Conservation (phyloP, 2,113 vertebrate genomes). For the Mesocricetus auratus region DNA sequence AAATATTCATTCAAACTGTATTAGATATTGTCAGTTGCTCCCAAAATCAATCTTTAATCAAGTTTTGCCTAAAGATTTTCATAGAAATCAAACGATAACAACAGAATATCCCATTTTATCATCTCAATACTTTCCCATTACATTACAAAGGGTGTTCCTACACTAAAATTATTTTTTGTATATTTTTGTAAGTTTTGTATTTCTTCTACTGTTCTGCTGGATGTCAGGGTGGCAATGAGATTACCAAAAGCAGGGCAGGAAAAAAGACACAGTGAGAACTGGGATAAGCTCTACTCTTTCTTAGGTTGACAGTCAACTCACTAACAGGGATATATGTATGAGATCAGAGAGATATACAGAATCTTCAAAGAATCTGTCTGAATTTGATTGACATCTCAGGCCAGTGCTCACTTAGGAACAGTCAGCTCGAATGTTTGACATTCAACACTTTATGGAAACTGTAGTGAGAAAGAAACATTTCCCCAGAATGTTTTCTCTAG, state of each 20-base stretch:
- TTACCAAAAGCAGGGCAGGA: not conserved
- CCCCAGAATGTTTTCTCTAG: not conserved
- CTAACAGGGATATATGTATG: fast-evolving
- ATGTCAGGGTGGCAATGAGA: not conserved
- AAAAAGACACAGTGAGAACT: not conserved
- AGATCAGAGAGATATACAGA: not conserved
- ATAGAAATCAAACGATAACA: slow-evolving; percentile 15
- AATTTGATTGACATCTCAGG: not conserved
- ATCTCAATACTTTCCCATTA: not conserved
- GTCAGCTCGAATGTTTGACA: not conserved
- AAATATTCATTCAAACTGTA: not conserved
- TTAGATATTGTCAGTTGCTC: slow-evolving; percentile 3
- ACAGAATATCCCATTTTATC: not conserved
- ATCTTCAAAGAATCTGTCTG: not conserved
- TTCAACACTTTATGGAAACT: not conserved
- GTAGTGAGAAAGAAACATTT: not conserved
- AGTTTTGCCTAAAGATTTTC: not conserved
- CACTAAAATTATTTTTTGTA: not conserved
- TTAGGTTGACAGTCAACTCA: not conserved
- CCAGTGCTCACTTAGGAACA: not conserved
- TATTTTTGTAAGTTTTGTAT: not conserved
- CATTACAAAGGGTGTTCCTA: not conserved
- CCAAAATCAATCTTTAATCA: slow-evolving; percentile 28
- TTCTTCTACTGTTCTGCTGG: not conserved
- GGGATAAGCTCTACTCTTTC: not conserved